These are phyloP conservation scores for Toxotes jaculatrix DNA, from an alignment of 2,113 vertebrate species.

Conservation along the genomic window DNA sequence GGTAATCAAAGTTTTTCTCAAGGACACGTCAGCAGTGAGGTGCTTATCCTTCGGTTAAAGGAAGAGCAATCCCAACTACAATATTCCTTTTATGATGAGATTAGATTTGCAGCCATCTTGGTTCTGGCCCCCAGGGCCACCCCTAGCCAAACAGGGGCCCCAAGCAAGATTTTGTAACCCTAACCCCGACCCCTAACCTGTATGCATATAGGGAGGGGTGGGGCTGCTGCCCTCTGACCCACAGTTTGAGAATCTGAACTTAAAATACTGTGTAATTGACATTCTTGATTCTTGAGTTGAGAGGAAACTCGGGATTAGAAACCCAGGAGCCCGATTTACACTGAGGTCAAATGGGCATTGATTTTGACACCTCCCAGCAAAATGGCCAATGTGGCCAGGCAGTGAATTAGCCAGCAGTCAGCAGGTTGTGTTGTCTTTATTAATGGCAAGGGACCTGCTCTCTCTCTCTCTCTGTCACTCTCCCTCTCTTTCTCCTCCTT, in stretches of 20 bases:
- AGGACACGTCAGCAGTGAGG: background rate
- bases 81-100: background rate
- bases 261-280: background rate
- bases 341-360: slow-evolving; percentile 36
- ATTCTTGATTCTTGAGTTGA: background rate
- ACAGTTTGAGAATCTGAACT: background rate
- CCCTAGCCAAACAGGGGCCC: no score
- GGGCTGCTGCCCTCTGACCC: background rate
- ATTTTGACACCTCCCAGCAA: slow-evolving; percentile 43
- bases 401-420: slow-evolving; percentile 54
- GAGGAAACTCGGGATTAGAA: background rate
- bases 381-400: slow-evolving; percentile 25
- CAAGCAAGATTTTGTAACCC: no score
- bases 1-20: background rate
- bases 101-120: background rate
- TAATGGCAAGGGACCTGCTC: slow-evolving; percentile 55
- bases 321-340: slow-evolving; percentile 5
- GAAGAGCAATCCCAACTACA: background rate
- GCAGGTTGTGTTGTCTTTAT: slow-evolving; percentile 65
- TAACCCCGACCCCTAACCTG: no score
- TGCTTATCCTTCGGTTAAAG: background rate
- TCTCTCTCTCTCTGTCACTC: background rate
- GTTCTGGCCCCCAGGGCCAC: background rate
- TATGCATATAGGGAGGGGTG: no score
- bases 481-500: background rate